Base-by-base conservation (phyloP, 2,113 vertebrate genomes). In the Myocastor coypus region DNA sequence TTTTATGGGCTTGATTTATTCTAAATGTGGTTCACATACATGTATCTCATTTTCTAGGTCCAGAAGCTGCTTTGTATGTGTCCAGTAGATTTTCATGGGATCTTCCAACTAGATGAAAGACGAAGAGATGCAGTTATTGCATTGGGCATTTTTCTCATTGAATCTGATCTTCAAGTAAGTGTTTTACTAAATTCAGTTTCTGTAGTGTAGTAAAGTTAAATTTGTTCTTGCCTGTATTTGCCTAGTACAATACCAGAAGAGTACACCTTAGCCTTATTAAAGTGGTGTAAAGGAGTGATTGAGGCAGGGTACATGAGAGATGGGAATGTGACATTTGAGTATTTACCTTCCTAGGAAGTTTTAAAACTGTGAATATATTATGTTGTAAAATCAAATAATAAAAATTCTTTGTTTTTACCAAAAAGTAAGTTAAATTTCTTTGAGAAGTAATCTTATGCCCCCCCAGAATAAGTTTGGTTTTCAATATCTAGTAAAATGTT, bases 31-130 rank as follows among this genome's bases (percentile, higher is more conserved):
- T 7, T n/a, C 42, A 77, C 13, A 30, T 40, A 77, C 42, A 46
- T 17, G 42, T 46, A 30, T 78, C 42, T 78, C 9, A 75, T 94
- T 96, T 93, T 97, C 83, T 95, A 99, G 99, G 99, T 99, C 50
- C 99, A 99, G 83, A 99, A 99, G 94, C 98, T 99, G 50, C 99
- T 99, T 94, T 99, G 99, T 96, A 99, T 99, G 99, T 99, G 99
- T 97, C 99, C 99, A 32, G 98, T 99, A 89, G 99, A 99, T 97
- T 98, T 99, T 68, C 99, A 99, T 4, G 99, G 99, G 14, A 98
- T 99, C 91, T 99, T 99, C 97, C 99, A 99, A 77, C 98, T 99
- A 63, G 99, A 99, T 96, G 99, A 99, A 91, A 99, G 99, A 12
- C 99, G 99, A 93, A 99, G 99, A 98, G 99, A 99, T 97, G 99